Base-by-base conservation (phyloP, 2,888 invertebrate genomes). In the Diogma glabrata region DNA sequence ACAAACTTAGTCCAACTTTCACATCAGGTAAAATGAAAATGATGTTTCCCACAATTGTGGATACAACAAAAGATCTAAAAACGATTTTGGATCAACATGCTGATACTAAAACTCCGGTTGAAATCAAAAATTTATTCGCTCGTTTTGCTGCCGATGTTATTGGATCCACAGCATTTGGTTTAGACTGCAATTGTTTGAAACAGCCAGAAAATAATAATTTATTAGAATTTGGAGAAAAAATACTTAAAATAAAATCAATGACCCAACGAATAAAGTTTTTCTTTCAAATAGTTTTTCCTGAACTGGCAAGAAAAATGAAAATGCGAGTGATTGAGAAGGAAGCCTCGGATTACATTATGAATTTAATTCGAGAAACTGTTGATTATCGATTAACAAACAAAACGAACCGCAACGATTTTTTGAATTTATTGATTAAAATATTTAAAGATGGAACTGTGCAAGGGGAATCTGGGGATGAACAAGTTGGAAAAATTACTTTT, bases 401-500 rank as follows among this genome's bases (percentile, higher is more conserved):
- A 7, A 53, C 67, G 20, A 57, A 64, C 56, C 55, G 75, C 9
- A 72, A 71, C 28, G 73, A 77, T 57, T 76, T 74, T 52, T 61
- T 81, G 48, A 75, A 79, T 56, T 59, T 77, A 3, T 62, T 78
- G 46, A 67, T 75, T 23, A 68, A 77, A 43, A 58, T 78, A 20
- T 74, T 55, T 7, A 47, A 23, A 6, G 22, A 45, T n/a, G 43
- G 43, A n/a, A 45, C 14, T 3, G 14, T 45, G 24, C 43, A 38
- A 10, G 49, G 36, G 17, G 46, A 46, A 17, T 24, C 23, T 24
- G 43, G 14, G n/a, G 22, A 43, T 43, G 43, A 23, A 2, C 3
- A n/a, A n/a, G n/a, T 3, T 43, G 22, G 23, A 8, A 43, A 43
- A 22, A 14, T 43, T 20, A 43, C n/a, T 43, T 63, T 65, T 12